These are phyloP conservation scores for Epinotia ramella DNA, from an alignment of 2,888 invertebrate species.

Conservation along the genomic window DNA sequence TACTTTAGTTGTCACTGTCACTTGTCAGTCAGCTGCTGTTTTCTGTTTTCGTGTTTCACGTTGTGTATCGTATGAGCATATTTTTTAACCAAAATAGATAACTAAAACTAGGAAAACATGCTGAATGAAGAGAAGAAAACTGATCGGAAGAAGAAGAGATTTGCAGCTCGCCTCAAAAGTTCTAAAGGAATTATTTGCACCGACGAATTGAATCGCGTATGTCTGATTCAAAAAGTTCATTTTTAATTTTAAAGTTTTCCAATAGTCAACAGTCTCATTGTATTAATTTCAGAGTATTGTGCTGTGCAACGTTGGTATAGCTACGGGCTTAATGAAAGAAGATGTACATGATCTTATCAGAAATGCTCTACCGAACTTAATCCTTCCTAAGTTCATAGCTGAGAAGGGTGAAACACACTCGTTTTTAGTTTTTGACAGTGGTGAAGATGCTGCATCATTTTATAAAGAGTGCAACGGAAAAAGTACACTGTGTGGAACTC, in stretches of 20 bases:
- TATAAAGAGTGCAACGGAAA: conserved; percentile 86
- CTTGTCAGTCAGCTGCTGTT: background rate
- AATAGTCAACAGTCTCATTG: conserved; percentile 35
- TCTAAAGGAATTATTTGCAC: conserved; percentile 68
- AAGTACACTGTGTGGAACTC: conserved; percentile 82
- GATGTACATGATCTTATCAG: conserved; percentile 85
- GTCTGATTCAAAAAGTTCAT: conserved; percentile 49
- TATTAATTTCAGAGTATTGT: conserved; percentile 86
- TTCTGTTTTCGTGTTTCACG: background rate
- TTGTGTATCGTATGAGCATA: background rate
- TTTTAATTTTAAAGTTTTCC: conserved; percentile 2
- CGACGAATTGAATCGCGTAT: conserved; percentile 63
- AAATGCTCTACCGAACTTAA: conserved; percentile 81
- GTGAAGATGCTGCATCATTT: conserved; percentile 83
- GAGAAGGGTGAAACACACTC: conserved; percentile 93
- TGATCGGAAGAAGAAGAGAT: conserved; percentile 71
- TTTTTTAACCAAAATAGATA: conserved; percentile 4
- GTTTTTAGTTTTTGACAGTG: conserved; percentile 87
- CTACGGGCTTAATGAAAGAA: conserved; percentile 90
- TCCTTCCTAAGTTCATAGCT: conserved; percentile 87
- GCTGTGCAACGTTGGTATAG: conserved; percentile 95
- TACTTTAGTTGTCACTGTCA: background rate
- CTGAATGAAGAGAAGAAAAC: conserved; percentile 70
- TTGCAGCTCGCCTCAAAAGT: conserved; percentile 69
- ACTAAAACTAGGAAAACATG: conserved; percentile 6